Percentiles rank a stretch among this genome's conserved stretches.
phyloP scores from a whole-genome alignment of 2,888 invertebrate species.

The Sympetrum striolatum region DNA sequence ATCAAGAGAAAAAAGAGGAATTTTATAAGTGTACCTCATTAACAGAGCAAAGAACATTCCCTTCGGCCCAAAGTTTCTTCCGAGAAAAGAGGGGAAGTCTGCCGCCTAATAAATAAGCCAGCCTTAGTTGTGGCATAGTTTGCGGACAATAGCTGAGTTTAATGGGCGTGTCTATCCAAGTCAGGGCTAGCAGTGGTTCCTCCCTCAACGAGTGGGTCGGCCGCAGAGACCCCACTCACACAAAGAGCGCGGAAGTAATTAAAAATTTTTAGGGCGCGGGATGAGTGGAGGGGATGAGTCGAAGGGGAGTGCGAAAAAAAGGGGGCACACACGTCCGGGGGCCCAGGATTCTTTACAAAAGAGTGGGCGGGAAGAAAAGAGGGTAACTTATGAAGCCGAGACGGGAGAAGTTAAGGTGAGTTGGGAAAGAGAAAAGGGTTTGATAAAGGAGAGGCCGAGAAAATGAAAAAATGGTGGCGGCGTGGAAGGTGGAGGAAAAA shows the following conservation, averaged over 20 bases:
- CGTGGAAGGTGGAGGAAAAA: background rate
- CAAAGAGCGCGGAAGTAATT: constrained; percentile 40
- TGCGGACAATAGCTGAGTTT: constrained; percentile 35
- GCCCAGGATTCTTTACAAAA: background rate
- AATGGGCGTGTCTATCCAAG: constrained; percentile 28
- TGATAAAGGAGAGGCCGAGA: background rate
- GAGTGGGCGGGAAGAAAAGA: background rate
- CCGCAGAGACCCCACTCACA: background rate
- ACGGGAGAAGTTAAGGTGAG: background rate
- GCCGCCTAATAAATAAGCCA: constrained; percentile 29
- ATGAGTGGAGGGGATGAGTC: background rate
- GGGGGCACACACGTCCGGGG: background rate
- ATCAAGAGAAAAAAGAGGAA: background rate
- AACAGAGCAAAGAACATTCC: background rate
- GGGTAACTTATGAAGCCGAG: background rate
- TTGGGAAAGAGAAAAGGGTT: background rate
- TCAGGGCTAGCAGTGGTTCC: background rate
- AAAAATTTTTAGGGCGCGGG: background rate
- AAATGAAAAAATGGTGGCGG: background rate
- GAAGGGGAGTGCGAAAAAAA: background rate
- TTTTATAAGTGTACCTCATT: constrained; percentile 25
- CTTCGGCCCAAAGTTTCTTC: background rate
- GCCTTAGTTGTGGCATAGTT: constrained; percentile 41
- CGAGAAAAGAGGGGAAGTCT: background rate
- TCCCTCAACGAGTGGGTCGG: background rate